Evolutionary conservation across 2,113 vertebrate genomes (phyloP).

Genomic region (Leucoraja erinaceus): DNA sequence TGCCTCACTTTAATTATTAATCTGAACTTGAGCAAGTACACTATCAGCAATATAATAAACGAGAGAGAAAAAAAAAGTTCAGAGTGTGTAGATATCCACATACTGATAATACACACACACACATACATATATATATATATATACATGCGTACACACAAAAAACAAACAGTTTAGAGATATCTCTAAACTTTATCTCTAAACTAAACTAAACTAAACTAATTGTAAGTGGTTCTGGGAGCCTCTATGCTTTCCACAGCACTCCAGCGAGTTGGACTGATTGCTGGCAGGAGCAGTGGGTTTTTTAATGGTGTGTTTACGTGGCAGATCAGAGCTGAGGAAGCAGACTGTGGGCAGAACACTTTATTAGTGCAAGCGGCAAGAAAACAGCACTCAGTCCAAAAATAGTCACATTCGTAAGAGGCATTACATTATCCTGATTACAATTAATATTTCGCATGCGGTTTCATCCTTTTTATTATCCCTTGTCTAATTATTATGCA

Average conservation of each 20-base stretch:
- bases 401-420: background rate
- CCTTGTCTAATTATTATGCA: background rate
- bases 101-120: too few species aligned
- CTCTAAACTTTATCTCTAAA: too few species aligned
- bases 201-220: background rate
- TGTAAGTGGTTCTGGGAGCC: background rate
- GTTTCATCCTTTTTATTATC: background rate
- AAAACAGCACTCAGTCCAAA: background rate
- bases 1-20: too few species aligned
- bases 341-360: background rate
- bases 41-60: too few species aligned
- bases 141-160: too few species aligned
- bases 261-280: background rate
- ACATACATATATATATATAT: too few species aligned
- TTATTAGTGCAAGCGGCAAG: background rate
- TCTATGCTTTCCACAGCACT: conserved; percentile 12
- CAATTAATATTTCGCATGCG: background rate
- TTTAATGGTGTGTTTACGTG: background rate
- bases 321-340: background rate
- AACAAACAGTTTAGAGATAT: too few species aligned
- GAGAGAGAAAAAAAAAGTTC: too few species aligned
- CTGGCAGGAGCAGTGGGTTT: background rate
- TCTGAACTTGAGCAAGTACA: too few species aligned
- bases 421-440: background rate
- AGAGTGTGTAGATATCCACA: too few species aligned